Base-by-base conservation (phyloP, 1,140 invertebrate species). In the Latrodectus geometricus region DNA sequence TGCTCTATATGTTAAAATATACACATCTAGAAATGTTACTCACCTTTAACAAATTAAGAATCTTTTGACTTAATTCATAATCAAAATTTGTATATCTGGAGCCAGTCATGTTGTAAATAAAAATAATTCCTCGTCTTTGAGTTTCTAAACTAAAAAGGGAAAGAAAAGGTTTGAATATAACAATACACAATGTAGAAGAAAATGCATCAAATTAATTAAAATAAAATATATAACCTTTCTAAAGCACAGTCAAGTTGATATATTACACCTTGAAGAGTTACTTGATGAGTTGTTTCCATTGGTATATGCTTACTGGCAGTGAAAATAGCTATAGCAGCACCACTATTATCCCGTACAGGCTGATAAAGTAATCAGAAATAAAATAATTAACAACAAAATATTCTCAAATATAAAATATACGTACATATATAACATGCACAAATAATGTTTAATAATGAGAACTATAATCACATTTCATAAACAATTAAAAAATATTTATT, bases 91-190 rank as follows among this genome's bases (percentile, higher is more conserved):
- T 73, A 83, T 89, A 90, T 92, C 98, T 98, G 81, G 97, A 99
- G 90, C 97, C 96, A 20, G 96, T 97, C 98, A 99, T 99, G 91
- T 99, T 97, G 92, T 99, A 99, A 87, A 99, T 97, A 91, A 99
- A 99, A 17, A 99, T 96, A 79, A 99, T 94, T 12, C 98, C 98
- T 89, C 96, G 94, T 88, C 95, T 94, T 92, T 99, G 98, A 5
- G 98, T 99, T 89, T 97, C 95, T 75, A 95, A 92, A 88, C 96
- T 92, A 88, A 80, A 91, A 90, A 61, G 78, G 50, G 1, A 50
- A 68, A 48, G 11, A 61, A 54, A 74, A 49, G 35, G n/a, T 66
- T 17, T 65, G 5, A 35, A 15, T 68, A 23, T 15, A 11, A 9
- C 9, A 66, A 49, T 48, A 9, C 9, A 3, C 17, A n/a, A 5